A percentile compares a stretch with the other conserved stretches of the same genome.
Conservation (phyloP, 2,797 vertebrate genomes). For the Setipinna tenuifilis region DNA sequence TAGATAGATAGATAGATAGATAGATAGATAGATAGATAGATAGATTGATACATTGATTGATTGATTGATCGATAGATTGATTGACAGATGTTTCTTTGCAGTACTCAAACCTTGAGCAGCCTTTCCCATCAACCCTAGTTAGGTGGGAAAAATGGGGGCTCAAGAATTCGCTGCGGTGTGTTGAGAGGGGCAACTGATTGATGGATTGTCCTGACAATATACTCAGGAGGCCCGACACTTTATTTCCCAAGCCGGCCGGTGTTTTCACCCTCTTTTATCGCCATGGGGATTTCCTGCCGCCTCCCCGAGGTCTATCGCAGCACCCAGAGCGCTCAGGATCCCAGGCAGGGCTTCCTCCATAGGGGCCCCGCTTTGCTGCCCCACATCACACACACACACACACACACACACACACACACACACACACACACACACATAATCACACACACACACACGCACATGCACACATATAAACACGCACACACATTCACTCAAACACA, state of each 20-base stretch:
- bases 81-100: neutral
- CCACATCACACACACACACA: slow-evolving; percentile 6
- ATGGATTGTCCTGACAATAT: slow-evolving; percentile 40
- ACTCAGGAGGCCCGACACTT: slow-evolving; percentile 43
- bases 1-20: too few species aligned
- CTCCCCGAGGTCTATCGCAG: slow-evolving; percentile 38
- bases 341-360: slow-evolving; percentile 44
- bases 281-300: slow-evolving; percentile 50
- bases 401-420: too few species aligned
- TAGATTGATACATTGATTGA: too few species aligned
- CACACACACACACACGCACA: too few species aligned
- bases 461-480: too few species aligned
- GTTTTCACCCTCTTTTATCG: slow-evolving; percentile 55
- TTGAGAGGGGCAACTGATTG: slow-evolving; percentile 30
- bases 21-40: too few species aligned
- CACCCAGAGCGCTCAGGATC: slow-evolving; percentile 45
- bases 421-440: too few species aligned
- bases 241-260: slow-evolving; percentile 15
- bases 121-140: neutral
- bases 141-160: slow-evolving; percentile 29
- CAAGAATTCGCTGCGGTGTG: slow-evolving; percentile 26
- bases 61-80: neutral
- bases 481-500: too few species aligned
- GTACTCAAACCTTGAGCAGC: slow-evolving; percentile 34
- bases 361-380: neutral